These are phyloP conservation scores for Ctenopoma multispine DNA, from an alignment of 2,797 vertebrate genomes.

Conservation along the genomic window DNA sequence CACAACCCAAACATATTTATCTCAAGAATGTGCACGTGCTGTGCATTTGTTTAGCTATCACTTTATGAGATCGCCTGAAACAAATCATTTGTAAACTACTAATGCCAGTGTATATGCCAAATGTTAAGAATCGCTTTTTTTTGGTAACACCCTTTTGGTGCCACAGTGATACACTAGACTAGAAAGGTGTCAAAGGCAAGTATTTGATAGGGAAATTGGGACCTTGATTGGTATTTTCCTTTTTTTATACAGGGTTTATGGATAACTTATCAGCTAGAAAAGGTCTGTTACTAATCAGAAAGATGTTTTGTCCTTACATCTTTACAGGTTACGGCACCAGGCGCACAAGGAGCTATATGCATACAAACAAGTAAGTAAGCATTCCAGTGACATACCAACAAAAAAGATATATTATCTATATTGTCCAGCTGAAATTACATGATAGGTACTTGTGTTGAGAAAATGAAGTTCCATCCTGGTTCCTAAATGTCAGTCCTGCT, in stretches of 20 bases:
- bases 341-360: slow-evolving; percentile 99
- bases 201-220: slow-evolving; percentile 23
- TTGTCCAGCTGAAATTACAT: not conserved
- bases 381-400: not conserved
- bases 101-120: not conserved
- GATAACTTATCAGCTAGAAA: slow-evolving; percentile 22
- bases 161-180: slow-evolving; percentile 10
- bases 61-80: not conserved
- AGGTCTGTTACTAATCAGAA: slow-evolving; percentile 55
- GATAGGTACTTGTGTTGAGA: not conserved
- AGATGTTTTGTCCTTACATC: slow-evolving; percentile 64
- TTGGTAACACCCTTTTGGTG: not conserved
- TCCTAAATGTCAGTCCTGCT: slow-evolving; percentile 3
- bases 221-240: slow-evolving; percentile 28
- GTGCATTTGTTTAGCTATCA: not conserved
- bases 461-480: not conserved
- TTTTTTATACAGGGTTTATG: slow-evolving; percentile 51
- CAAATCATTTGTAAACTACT: not conserved
- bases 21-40: slow-evolving; percentile 7
- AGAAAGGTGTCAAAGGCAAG: slow-evolving; percentile 26
- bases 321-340: slow-evolving; percentile 95
- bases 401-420: not conserved
- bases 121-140: not conserved
- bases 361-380: slow-evolving; percentile 99
- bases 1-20: slow-evolving; percentile 12